Conservation (phyloP, 2,888 invertebrate genomes). For the Crepidodera aurea region DNA sequence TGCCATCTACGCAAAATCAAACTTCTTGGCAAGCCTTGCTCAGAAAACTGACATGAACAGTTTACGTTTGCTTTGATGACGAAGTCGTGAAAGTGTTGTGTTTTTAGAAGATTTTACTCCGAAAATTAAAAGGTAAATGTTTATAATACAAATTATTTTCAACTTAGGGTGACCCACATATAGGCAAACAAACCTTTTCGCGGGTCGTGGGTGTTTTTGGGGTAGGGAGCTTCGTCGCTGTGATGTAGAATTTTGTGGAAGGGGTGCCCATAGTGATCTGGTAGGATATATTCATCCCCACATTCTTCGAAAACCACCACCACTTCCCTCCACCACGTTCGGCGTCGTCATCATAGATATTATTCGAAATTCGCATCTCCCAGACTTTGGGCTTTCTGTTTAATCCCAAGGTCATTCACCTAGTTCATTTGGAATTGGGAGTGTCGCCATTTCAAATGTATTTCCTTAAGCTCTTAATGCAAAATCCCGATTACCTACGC, state of each 20-base stretch:
- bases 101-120: slow-evolving; percentile 27
- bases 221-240: slow-evolving; percentile 63
- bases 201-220: slow-evolving; percentile 60
- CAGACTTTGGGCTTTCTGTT: slow-evolving; percentile 41
- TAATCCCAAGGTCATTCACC: slow-evolving; percentile 58
- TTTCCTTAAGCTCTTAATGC: neutral
- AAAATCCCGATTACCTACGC: neutral
- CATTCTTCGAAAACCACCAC: slow-evolving; percentile 62
- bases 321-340: slow-evolving; percentile 61
- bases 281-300: slow-evolving; percentile 64
- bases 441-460: slow-evolving; percentile 14
- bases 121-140: slow-evolving; percentile 44
- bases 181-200: slow-evolving; percentile 57
- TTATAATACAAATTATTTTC: slow-evolving; percentile 28
- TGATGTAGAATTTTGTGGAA: slow-evolving; percentile 63
- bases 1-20: slow-evolving; percentile 53
- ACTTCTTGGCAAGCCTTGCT: slow-evolving; percentile 49
- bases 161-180: slow-evolving; percentile 43
- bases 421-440: slow-evolving; percentile 43
- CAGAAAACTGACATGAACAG: slow-evolving; percentile 52
- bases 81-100: slow-evolving; percentile 52
- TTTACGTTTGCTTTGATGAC: slow-evolving; percentile 52
- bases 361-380: slow-evolving; percentile 47
- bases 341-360: slow-evolving; percentile 60
- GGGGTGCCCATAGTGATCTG: slow-evolving; percentile 62